Evolutionary conservation across 2,888 invertebrate genomes (phyloP).

Genomic region (Heliconius cydno): DNA sequence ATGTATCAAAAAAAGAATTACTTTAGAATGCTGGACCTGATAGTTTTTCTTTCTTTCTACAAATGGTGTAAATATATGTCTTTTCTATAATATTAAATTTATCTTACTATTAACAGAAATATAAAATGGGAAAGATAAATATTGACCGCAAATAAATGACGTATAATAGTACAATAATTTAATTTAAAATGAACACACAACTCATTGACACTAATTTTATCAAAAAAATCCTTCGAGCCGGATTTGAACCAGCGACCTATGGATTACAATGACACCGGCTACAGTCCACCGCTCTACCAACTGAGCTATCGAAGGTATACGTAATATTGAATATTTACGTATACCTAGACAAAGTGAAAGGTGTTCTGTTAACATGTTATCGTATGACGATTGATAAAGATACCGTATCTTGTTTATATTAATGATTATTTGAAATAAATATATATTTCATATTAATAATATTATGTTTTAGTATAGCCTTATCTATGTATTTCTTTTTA

Average conservation of each 20-base stretch:
- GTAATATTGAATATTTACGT: background rate
- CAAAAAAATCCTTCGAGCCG: conserved; percentile 68
- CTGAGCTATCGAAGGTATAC: conserved; percentile 82
- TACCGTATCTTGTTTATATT: background rate
- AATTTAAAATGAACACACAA: background rate
- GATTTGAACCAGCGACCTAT: conserved; percentile 86
- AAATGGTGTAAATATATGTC: background rate
- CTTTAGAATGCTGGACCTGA: background rate
- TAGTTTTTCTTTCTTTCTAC: background rate
- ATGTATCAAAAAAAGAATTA: background rate
- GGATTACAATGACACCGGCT: conserved; percentile 72
- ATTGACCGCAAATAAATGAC: background rate
- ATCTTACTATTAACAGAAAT: background rate
- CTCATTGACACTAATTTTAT: background rate
- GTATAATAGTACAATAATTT: background rate
- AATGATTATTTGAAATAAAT: background rate
- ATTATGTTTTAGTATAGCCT: no score
- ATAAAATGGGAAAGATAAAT: background rate
- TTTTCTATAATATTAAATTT: no score
- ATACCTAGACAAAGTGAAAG: conserved; percentile 27
- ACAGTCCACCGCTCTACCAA: conserved; percentile 84
- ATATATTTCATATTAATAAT: background rate
- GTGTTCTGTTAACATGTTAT: background rate
- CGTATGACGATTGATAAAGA: conserved; percentile 2
- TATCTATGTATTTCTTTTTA: no score